A percentile compares a stretch with the other conserved stretches of the same genome.
These are phyloP conservation scores for Podilymbus podiceps DNA, from an alignment of 2,113 vertebrate species.

Conservation along the genomic window DNA sequence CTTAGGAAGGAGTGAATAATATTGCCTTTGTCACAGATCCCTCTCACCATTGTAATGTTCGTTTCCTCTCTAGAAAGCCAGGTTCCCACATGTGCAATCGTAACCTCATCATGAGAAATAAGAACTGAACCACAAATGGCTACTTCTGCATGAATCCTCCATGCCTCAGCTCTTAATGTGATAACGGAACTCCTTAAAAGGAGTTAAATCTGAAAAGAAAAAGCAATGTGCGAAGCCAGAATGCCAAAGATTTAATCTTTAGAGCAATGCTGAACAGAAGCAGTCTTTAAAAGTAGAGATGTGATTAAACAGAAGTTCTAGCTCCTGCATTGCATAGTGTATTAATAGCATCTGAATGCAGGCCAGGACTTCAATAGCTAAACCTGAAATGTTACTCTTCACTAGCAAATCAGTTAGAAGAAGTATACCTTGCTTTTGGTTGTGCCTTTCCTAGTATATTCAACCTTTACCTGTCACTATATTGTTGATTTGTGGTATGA, in stretches of 20 bases:
- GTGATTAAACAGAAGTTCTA: not conserved
- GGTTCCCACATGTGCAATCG: not conserved
- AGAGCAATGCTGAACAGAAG: not conserved
- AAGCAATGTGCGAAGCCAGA: not conserved
- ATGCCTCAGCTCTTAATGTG: not conserved
- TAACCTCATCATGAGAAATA: not conserved
- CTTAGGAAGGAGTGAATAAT: not conserved
- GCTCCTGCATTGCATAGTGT: not conserved
- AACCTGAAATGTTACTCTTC: not conserved
- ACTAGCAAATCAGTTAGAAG: not conserved
- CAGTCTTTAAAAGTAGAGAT: not conserved
- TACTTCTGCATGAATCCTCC: not conserved
- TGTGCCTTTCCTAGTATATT: not conserved
- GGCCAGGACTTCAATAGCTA: not conserved
- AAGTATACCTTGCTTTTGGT: not conserved
- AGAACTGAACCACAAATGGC: not conserved
- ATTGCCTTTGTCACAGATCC: conserved; percentile 11
- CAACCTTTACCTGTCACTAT: not conserved
- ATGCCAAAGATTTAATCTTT: not conserved
- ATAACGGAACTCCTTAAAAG: not conserved
- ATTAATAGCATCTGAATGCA: not conserved
- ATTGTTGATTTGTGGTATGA: not conserved
- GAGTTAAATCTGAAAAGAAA: not conserved
- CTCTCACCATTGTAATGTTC: not conserved
- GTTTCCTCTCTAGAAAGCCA: not conserved